Conservation (phyloP, 1,140 invertebrate genomes). For the Ostrea denselamellosa region DNA sequence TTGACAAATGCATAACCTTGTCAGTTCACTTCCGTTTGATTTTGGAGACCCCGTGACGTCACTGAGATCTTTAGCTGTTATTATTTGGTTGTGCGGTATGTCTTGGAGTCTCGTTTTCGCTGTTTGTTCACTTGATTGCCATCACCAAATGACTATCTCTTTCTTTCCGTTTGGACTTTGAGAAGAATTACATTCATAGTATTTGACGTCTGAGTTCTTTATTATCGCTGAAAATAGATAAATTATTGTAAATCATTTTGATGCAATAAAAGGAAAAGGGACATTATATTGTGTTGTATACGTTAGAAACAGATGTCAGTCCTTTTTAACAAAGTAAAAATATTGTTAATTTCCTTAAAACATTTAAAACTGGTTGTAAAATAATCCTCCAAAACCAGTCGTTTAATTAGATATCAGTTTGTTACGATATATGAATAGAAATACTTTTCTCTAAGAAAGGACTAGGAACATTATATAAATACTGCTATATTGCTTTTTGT, state of each 20-base stretch:
- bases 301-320: neutral
- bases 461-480: too few species aligned
- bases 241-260: constrained; percentile 10
- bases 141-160: neutral
- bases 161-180: constrained; percentile 20
- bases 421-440: too few species aligned
- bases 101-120: neutral
- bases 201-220: constrained; percentile 24
- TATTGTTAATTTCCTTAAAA: too few species aligned
- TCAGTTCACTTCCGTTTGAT: constrained; percentile 6
- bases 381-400: too few species aligned
- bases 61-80: constrained; percentile 10
- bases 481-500: too few species aligned
- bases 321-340: too few species aligned
- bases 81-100: neutral
- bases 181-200: constrained; percentile 5
- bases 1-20: constrained; percentile 21
- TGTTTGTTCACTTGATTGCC: constrained; percentile 8
- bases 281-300: neutral
- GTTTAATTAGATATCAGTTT: too few species aligned
- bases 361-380: too few species aligned
- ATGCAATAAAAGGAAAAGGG: neutral
- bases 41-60: constrained; percentile 10
- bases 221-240: constrained; percentile 22
- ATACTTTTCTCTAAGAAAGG: too few species aligned